These are phyloP conservation scores for Aphis gossypii DNA, from an alignment of 1,140 invertebrate species.

Conservation along the genomic window DNA sequence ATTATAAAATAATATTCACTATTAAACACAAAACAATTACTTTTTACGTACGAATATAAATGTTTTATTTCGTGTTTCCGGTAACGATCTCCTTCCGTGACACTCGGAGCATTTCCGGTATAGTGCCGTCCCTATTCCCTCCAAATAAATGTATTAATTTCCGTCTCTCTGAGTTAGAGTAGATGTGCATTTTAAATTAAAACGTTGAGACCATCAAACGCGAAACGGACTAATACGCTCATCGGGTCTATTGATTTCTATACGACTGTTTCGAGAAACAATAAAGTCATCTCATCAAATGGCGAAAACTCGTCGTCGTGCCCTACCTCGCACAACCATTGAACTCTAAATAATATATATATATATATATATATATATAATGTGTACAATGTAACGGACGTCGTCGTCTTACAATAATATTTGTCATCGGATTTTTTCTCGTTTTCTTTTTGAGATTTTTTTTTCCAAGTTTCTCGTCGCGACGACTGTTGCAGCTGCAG, in stretches of 20 bases:
- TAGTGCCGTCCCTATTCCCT: not conserved
- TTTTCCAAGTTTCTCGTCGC: not conserved
- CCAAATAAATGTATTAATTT: not conserved
- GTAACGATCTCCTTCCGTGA: not conserved
- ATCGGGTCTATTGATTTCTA: not conserved
- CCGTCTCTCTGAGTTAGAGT: no score
- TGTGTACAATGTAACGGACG: not conserved
- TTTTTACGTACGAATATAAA: not conserved
- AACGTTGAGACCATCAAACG: not conserved
- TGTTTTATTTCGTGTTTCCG: not conserved
- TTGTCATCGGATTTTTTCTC: not conserved
- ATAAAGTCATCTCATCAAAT: not conserved
- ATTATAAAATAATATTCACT: not conserved
- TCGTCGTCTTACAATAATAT: not conserved
- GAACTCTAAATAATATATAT: no score
- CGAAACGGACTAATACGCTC: not conserved
- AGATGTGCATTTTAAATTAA: not conserved
- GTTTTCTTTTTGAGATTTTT: not conserved
- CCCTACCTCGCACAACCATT: not conserved
- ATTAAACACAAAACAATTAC: not conserved
- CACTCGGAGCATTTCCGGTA: no score
- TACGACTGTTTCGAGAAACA: not conserved
- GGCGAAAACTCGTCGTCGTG: not conserved
- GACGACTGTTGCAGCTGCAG: no score
- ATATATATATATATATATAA: no score